These are phyloP conservation scores for Trachops cirrhosus DNA, from an alignment of 2,797 vertebrate species.

Conservation along the genomic window DNA sequence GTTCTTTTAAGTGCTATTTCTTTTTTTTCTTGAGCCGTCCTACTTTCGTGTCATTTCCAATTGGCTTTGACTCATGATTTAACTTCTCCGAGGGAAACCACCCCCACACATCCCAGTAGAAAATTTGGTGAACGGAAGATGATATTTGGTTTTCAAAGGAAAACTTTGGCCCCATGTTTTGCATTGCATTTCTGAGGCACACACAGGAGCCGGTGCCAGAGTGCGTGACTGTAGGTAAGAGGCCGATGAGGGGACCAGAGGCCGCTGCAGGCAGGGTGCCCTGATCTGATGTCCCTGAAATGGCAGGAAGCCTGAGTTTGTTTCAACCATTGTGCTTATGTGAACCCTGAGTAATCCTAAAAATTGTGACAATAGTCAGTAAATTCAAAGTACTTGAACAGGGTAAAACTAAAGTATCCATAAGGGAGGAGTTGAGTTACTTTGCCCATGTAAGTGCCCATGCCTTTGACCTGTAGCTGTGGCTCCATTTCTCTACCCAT, in stretches of 20 bases:
- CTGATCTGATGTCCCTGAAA: rapidly evolving
- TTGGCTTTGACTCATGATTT: conserved; percentile 76
- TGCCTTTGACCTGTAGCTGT: background rate
- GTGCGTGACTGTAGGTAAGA: conserved; percentile 83
- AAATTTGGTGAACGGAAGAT: conserved; percentile 39
- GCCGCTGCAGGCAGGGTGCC: background rate
- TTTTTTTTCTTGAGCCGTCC: conserved; percentile 51
- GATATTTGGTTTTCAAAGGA: conserved; percentile 64
- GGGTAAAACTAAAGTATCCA: background rate
- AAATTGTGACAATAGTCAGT: background rate
- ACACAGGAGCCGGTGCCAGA: conserved; percentile 80
- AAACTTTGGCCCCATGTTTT: conserved; percentile 72
- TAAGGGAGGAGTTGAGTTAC: background rate
- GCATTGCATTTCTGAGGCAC: conserved; percentile 87
- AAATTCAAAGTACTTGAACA: background rate
- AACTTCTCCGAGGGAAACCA: conserved; percentile 53
- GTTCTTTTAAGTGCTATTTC: conserved; percentile 62
- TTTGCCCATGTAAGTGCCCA: too few relatives aligned
- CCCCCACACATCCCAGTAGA: conserved; percentile 21
- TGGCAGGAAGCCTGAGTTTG: background rate
- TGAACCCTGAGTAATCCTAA: background rate
- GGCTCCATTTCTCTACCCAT: background rate
- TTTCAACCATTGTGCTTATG: background rate
- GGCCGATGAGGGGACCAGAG: background rate
- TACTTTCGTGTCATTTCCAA: conserved; percentile 60